Evolutionary conservation across 1,140 invertebrate genomes (phyloP).

Genomic region (Zaprionus africanus): DNA sequence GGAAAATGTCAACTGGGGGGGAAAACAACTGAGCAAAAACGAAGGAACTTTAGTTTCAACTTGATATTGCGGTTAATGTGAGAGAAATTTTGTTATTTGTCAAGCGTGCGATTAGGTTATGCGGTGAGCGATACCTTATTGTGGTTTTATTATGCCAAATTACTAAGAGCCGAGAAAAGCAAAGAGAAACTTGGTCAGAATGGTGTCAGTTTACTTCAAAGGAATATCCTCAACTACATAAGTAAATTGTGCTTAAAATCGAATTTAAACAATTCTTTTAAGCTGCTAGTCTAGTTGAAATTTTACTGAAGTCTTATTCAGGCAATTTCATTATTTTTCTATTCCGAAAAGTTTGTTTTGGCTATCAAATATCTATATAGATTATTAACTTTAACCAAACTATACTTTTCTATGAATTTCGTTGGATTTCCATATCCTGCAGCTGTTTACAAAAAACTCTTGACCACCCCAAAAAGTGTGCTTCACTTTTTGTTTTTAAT

Average conservation of each 20-base stretch:
- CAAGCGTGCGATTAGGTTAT: neutral
- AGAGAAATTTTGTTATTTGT: conserved; percentile 1
- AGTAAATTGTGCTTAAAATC: no score
- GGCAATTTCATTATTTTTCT: no score
- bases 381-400: neutral
- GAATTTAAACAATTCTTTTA: neutral
- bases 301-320: neutral
- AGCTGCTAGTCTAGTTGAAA: neutral
- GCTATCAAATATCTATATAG: neutral
- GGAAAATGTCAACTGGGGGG: conserved; percentile 2
- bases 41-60: neutral
- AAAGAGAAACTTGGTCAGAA: neutral
- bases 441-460: neutral
- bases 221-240: no score
- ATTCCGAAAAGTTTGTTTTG: no score
- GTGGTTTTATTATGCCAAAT: neutral
- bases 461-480: neutral
- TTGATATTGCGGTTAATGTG: conserved; percentile 20
- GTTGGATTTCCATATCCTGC: neutral
- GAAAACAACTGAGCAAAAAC: conserved; percentile 5
- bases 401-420: neutral
- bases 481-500: neutral
- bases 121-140: neutral
- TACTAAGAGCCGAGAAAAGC: neutral
- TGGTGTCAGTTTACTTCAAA: no score